Evolutionary conservation across 2,113 vertebrate species (phyloP).

Genomic region (Gavia stellata): DNA sequence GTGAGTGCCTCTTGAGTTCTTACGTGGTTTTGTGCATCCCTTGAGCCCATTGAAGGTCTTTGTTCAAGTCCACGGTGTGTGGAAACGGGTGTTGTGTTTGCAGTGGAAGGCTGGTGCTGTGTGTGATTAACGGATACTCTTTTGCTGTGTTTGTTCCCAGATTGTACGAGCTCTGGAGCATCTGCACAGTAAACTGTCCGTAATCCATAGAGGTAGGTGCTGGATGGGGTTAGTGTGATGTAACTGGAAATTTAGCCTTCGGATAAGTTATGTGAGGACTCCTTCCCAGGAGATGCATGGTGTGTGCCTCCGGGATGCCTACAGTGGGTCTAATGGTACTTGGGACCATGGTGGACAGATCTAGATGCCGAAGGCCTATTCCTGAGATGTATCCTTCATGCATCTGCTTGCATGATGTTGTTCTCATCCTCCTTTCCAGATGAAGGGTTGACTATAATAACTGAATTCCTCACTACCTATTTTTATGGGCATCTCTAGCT

Average conservation of each 20-base stretch:
- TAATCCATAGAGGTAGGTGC: constrained; percentile 78
- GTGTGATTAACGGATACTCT: neutral
- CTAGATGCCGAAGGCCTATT: neutral
- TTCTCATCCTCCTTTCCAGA: neutral
- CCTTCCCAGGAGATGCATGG: neutral
- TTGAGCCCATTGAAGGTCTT: neutral
- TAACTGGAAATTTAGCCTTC: neutral
- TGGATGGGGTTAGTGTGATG: neutral
- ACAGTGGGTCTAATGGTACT: neutral
- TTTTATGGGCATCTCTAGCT: neutral
- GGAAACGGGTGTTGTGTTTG: neutral
- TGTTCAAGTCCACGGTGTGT: neutral
- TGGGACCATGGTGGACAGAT: neutral
- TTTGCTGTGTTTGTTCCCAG: constrained; percentile 10
- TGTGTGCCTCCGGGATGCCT: neutral
- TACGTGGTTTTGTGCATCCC: neutral
- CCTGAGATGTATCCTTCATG: neutral
- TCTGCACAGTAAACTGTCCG: constrained; percentile 80
- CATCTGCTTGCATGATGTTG: neutral
- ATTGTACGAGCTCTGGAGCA: constrained; percentile 80
- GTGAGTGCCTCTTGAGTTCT: constrained; percentile 62
- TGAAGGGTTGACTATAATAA: neutral
- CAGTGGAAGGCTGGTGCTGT: neutral
- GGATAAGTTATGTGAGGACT: neutral
- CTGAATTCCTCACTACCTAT: neutral